Evolutionary conservation across 2,797 vertebrate species (phyloP).

Genomic region (Paedocypris micromegethes): DNA sequence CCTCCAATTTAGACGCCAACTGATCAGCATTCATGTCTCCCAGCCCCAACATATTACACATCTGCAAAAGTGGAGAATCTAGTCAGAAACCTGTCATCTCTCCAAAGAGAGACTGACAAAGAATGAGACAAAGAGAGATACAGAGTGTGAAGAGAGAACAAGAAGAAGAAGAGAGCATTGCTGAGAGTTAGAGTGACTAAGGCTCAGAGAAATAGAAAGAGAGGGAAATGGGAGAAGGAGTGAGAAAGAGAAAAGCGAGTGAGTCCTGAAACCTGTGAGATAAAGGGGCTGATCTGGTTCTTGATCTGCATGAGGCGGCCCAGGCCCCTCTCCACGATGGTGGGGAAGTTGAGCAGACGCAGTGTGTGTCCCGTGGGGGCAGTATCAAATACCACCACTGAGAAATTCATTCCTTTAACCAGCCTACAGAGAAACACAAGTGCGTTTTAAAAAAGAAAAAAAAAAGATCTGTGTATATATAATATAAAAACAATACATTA

Average conservation of each 20-base stretch:
- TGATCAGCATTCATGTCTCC: constrained; percentile 97
- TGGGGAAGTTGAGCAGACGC: constrained; percentile 91
- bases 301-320: constrained; percentile 97
- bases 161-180: too few relatives aligned
- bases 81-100: too few relatives aligned
- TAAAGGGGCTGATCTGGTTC: constrained; percentile 97
- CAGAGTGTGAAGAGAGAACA: too few relatives aligned
- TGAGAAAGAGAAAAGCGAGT: too few relatives aligned
- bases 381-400: constrained; percentile 93
- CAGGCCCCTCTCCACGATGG: constrained; percentile 90
- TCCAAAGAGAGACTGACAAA: too few relatives aligned
- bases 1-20: constrained; percentile 89
- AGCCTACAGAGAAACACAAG: constrained; percentile 63
- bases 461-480: background rate
- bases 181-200: too few relatives aligned
- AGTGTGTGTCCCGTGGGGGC: constrained; percentile 92
- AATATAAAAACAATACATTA: too few relatives aligned
- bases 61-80: constrained; percentile 60
- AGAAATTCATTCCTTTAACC: constrained; percentile 98
- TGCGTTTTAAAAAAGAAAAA: background rate
- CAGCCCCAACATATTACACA: constrained; percentile 95
- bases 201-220: too few relatives aligned
- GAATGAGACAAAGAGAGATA: too few relatives aligned
- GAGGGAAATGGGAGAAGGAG: too few relatives aligned
- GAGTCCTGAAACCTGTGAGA: constrained; percentile 78